Percentiles rank a stretch among this genome's conserved stretches.
These are phyloP conservation scores for Eupsittula cactorum DNA, from an alignment of 2,113 vertebrate species.

Conservation along the genomic window DNA sequence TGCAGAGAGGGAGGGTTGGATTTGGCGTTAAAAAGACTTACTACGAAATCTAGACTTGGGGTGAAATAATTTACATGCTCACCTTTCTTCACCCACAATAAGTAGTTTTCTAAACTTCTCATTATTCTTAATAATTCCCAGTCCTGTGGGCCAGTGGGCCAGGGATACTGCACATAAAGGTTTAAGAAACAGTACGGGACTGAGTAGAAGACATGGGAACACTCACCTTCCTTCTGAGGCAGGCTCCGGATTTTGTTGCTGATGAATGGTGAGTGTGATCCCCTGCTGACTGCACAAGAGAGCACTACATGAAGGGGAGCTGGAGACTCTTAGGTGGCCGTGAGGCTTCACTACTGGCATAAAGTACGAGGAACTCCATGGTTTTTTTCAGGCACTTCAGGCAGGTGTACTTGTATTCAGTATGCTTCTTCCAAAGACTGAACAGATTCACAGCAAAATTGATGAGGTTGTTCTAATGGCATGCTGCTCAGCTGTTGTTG, in stretches of 20 bases:
- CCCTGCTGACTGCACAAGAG: background rate
- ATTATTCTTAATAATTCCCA: background rate
- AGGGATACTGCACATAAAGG: background rate
- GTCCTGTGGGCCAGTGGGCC: background rate
- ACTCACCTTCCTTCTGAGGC: background rate
- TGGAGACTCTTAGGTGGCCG: background rate
- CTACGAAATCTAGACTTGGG: background rate
- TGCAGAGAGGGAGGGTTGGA: background rate
- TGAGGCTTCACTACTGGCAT: background rate
- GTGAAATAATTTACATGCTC: constrained; percentile 1
- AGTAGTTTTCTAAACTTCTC: background rate
- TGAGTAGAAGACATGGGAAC: background rate
- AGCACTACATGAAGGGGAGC: background rate
- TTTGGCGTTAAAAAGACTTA: background rate
- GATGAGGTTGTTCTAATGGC: background rate
- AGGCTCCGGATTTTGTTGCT: background rate
- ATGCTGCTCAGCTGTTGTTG: background rate
- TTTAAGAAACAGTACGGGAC: background rate
- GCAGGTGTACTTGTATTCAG: background rate
- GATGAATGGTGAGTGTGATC: background rate
- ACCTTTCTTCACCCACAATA: background rate
- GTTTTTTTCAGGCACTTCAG: background rate
- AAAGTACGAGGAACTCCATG: background rate
- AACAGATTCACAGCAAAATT: background rate
- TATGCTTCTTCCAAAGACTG: background rate